Evolutionary conservation across 2,113 vertebrate genomes (phyloP), one percentile per base, ranked within the genome.

Genomic region (Esox niger): DNA sequence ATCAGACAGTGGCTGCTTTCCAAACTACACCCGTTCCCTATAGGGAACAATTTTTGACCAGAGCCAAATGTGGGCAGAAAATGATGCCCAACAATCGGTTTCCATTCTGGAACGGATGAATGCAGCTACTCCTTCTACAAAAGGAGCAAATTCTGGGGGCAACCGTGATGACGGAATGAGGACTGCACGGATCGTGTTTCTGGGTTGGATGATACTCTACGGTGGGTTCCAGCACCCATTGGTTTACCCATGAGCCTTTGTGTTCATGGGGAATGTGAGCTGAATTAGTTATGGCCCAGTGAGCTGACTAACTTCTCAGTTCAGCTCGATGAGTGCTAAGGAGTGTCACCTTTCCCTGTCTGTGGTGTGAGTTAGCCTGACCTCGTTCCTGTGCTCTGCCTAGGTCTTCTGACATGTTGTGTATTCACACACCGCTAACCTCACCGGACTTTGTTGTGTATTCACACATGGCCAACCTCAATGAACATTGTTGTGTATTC

Each of bases 181-280:
- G 20, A 23, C 17, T n/a, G 47, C 20, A 15, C 5, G 32, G 8
- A 31, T 65, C 63, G 20, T 32, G 47, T 65, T 54, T 32, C 63
- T 31, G 20, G 15, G 43, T 20, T 46, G 26, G 20, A 32, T 21
- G 30, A 33, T 60, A 32, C n/a, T 26, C 9, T 3, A 21, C 15
- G 43, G 13, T 8, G n/a, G 20, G 35, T 69, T 49, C 26, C 30
- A 25, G 59, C 26, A 25, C 49, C 25, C 38, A 59, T 17, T 56
- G 26, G 6, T 20, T 38, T 52, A 21, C 4, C 9, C 38, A 21
- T 32, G 23, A 66, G 70, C 60, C 68, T 75, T 79, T 81, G 74
- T 81, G 79, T 80, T 79, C 20, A 79, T n/a, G 71, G 29, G 76
- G 78, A 86, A 83, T 64, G 61, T 79, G 83, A 84, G 64, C 71